These are phyloP conservation scores for Euglossa dilemma DNA, from an alignment of 1,140 invertebrate genomes.

Conservation along the genomic window DNA sequence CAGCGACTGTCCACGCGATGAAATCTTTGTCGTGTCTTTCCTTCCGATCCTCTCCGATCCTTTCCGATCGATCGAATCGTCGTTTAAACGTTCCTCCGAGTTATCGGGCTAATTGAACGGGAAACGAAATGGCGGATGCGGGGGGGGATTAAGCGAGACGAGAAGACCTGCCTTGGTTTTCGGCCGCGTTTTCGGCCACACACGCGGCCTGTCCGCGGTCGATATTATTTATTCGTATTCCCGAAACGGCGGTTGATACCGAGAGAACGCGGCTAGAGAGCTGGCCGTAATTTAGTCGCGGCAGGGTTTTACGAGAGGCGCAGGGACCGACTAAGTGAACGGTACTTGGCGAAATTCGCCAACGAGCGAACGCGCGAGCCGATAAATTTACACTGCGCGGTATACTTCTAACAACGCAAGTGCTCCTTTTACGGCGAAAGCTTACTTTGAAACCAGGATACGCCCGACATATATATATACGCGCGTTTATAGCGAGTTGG, in stretches of 20 bases:
- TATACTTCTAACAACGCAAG: slow-evolving; percentile 47
- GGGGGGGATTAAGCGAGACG: too few relatives aligned
- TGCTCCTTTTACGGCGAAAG: slow-evolving; percentile 52
- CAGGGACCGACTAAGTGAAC: neutral
- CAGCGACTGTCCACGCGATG: neutral
- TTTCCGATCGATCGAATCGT: slow-evolving; percentile 4
- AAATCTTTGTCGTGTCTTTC: neutral
- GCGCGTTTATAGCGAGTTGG: neutral
- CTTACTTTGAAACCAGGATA: slow-evolving; percentile 51
- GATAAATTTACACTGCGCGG: slow-evolving; percentile 64
- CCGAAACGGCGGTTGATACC: slow-evolving; percentile 17
- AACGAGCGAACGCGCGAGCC: slow-evolving; percentile 39
- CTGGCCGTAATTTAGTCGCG: slow-evolving; percentile 48
- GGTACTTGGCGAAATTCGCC: slow-evolving; percentile 39
- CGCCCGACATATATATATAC: slow-evolving; percentile 4
- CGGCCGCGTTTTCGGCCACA: slow-evolving; percentile 14
- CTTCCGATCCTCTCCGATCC: too few relatives aligned
- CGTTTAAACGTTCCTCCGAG: neutral
- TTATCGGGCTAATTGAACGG: neutral
- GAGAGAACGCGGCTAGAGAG: neutral
- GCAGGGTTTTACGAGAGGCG: slow-evolving; percentile 52
- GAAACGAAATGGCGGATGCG: neutral
- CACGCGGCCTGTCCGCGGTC: slow-evolving; percentile 31
- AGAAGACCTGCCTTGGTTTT: neutral
- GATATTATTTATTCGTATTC: slow-evolving; percentile 53